Evolutionary conservation across 2,888 invertebrate species (phyloP), one percentile per base, ranked within the genome.

Genomic region (Morinoia aosen): DNA sequence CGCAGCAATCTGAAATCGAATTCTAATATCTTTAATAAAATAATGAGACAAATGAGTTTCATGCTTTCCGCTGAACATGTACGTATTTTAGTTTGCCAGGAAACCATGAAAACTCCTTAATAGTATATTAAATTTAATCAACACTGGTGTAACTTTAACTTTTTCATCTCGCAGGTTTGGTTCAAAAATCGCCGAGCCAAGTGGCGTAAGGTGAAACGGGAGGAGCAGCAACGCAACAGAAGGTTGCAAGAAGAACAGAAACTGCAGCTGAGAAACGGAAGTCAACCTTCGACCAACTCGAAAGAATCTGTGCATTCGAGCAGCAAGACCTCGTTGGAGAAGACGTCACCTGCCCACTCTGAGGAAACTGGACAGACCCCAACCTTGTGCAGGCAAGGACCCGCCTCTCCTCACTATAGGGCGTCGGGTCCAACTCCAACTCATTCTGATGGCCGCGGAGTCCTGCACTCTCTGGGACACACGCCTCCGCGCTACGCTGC

Each of bases 121-220:
- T 19, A 64, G 7, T 64, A 16, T 76, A 76, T 76, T 76, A 76
- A 48, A 48, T 76, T 1, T 8, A 33, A 76, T 33, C 8, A 76
- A 33, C 33, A 76, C 25, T 10, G 10, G 19, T 1, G 76, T 76
- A 8, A 76, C 25, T 33, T 25, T 76, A 40, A 90, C 3, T 90
- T 40, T 40, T 90, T 90, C 40, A 12, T 40, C 90, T 93, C 97
- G 33, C 98, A 99, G 99, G 99, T 99, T 25, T 99, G 99, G 99
- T 99, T 99, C 97, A 99, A 99, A 97, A 99, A 99, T 97, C 98
- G 99, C 48, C 98, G 99, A 88, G 99, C 99, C 97, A 99, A 99
- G 98, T 99, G 99, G 99, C 98, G 99, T 97, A 99, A 99, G 97
- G 99, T 99, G 97, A 99, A 99, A 97, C 98, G 99, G 4, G 99